phyloP scores from a whole-genome alignment of 2,797 vertebrate species.

The Oryzias sinensis region DNA sequence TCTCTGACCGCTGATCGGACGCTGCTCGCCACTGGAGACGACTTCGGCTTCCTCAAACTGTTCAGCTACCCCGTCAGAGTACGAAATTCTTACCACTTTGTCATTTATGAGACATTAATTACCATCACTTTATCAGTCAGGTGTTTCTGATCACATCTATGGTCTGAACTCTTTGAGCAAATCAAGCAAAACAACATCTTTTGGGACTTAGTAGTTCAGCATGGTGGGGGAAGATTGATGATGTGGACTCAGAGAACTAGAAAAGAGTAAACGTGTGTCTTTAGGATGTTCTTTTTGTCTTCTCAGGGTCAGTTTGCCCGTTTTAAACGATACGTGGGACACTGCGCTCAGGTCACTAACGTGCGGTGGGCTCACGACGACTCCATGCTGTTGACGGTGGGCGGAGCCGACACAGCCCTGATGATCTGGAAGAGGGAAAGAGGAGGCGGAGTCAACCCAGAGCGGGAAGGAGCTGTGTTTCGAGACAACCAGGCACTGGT shows the following conservation, averaged over 20 bases:
- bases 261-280: no score
- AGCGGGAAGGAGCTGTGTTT: conserved; percentile 40
- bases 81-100: conserved; percentile 23
- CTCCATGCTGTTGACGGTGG: conserved; percentile 87
- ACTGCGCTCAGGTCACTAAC: conserved; percentile 93
- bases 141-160: no score
- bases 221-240: not conserved
- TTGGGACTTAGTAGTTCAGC: not conserved
- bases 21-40: conserved; percentile 90
- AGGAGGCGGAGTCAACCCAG: conserved; percentile 73
- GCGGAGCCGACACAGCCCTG: conserved; percentile 90
- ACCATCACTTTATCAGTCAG: no score
- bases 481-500: conserved; percentile 61
- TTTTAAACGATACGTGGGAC: conserved; percentile 93
- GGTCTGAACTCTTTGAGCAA: no score
- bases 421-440: conserved; percentile 94
- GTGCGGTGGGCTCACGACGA: conserved; percentile 93
- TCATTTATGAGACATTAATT: not conserved
- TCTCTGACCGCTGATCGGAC: conserved; percentile 87
- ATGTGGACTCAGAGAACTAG: not conserved
- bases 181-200: no score
- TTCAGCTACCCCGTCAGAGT: conserved; percentile 92
- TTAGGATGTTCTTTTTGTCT: not conserved
- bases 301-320: conserved; percentile 88
- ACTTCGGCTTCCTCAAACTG: conserved; percentile 94